Base-by-base conservation (phyloP, 2,888 invertebrate species). In the Zele albiditarsus region DNA sequence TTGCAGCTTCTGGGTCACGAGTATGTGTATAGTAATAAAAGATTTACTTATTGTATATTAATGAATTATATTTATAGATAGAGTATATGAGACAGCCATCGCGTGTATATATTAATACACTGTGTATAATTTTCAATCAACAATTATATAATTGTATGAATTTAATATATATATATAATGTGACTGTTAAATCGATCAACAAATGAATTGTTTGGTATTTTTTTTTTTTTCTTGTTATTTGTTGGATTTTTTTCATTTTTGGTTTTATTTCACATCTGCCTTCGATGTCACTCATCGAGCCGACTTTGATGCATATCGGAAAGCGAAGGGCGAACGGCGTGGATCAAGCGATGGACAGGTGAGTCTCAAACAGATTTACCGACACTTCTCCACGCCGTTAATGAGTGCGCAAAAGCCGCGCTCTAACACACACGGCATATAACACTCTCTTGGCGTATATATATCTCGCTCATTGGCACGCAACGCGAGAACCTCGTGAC, bases 1-100 rank as follows among this genome's bases (percentile, higher is more conserved):
- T 76, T 75, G 78, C 78, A 77, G 76, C 77, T 84, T 84, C 81
- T 82, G 80, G 82, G 80, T 81, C 82, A 82, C 70, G 70, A 70
- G 58, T 75, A 76, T 78, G n/a, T 20, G 20, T 67, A 49, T 16
- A 38, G 23, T 53, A 14, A 78, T 71, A 81, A 79, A 77, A 79
- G 76, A 75, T 72, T 80, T 82, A 77, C 80, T 77, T 57, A 71
- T 71, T 58, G 76, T 80, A 83, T 80, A 80, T 83, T 84, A 82
- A 83, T 83, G 81, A 82, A 80, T 80, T 80, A 82, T 82, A 82
- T 67, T 46, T 28, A 20, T 31, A 20, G 28, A 31, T 31, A n/a
- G 38, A 38, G 5, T 12, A 6, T 4, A 12, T 12, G 0, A 38
- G 12, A 38, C 38, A 38, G 12, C 38, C 12, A 38, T 6, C 8